A percentile compares a stretch with the other conserved stretches of the same genome.
These are phyloP conservation scores for Mesaphorura yosii DNA, from an alignment of 1,140 invertebrate species.

Conservation along the genomic window DNA sequence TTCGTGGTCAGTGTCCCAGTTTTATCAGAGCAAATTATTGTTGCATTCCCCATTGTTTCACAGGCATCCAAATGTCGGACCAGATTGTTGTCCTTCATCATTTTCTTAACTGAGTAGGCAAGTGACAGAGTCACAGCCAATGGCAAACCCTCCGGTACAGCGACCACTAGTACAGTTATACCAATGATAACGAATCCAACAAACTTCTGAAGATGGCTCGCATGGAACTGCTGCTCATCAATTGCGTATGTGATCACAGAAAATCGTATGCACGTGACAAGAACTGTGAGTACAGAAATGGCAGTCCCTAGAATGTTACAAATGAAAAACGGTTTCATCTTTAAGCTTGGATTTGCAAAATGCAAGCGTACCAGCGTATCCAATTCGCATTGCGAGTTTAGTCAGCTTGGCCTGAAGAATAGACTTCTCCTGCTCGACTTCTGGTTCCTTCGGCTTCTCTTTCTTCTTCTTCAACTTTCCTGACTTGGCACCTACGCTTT, in stretches of 20 bases:
- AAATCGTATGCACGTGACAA: slow-evolving; percentile 91
- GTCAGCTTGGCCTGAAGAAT: slow-evolving; percentile 98
- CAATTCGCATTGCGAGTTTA: slow-evolving; percentile 97
- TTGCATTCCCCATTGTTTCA: slow-evolving; percentile 99
- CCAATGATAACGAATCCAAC: slow-evolving; percentile 97
- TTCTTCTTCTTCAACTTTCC: too few relatives aligned
- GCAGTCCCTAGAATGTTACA: slow-evolving; percentile 58
- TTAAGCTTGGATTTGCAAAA: not conserved
- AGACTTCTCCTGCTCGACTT: slow-evolving; percentile 81
- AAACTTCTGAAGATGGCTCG: slow-evolving; percentile 72
- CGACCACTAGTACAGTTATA: slow-evolving; percentile 97
- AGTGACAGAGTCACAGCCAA: slow-evolving; percentile 94
- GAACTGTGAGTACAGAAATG: slow-evolving; percentile 89
- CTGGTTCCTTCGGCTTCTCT: slow-evolving; percentile 31
- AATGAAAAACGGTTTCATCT: not conserved
- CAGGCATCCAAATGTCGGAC: slow-evolving; percentile 98
- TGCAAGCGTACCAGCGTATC: slow-evolving; percentile 67
- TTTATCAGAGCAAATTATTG: slow-evolving; percentile 98
- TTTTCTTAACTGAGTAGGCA: slow-evolving; percentile 99
- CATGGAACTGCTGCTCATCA: slow-evolving; percentile 59
- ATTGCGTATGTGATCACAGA: slow-evolving; percentile 80
- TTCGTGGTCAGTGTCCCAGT: slow-evolving; percentile 98
- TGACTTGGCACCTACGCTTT: slow-evolving; percentile 29
- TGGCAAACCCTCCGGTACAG: slow-evolving; percentile 96
- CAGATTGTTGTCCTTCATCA: slow-evolving; percentile 99